Evolutionary conservation across 1,140 invertebrate species (phyloP), one percentile per base, ranked within the genome.

Genomic region (Drosophila chauvacae): DNA sequence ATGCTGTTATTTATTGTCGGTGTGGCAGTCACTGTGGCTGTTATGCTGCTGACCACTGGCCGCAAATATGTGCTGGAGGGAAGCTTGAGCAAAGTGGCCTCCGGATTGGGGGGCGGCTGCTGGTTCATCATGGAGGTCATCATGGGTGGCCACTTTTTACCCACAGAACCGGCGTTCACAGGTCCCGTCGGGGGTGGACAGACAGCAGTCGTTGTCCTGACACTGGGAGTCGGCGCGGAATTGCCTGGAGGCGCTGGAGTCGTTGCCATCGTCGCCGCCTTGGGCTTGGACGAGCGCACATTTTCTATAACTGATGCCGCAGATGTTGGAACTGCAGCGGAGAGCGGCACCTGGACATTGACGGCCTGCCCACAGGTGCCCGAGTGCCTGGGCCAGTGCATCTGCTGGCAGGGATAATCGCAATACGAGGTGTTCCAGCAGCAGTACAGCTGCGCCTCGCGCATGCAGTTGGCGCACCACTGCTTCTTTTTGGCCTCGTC

Each of bases 351-450:
- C 57, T 53, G 47, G 9, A 57, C 30, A 10, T 41, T 78, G 37
- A 26, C 70, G 39, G 58, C 51, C 26, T 80, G 79, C 3, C 77
- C 84, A 61, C 91, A 92, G 84, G 93, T 71, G 41, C 53, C 7
- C 4, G 83, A 94, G 85, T 96, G 96, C 11, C 91, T 91, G 1
- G 93, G 62, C 96, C 96, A 96, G 90, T 96, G 95, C 72, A 94
- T 93, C 61, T 95, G 93, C 91, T 97, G 97, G 83, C 97, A 98
- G 4, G 95, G 94, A 92, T 97, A 96, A 93, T 96, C 96, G 92
- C 97, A 98, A 91, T 98, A 98, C 37, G 97, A 96, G 1, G 97
- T 98, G 93, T 98, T 98, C 97, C 97, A 98, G 86, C 97, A 98
- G 88, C 97, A 98, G 93, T 97, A 98, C 91, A 97, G 97, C 72